Evolutionary conservation across 2,113 vertebrate genomes (phyloP).

Genomic region (Oceanodroma tethys): DNA sequence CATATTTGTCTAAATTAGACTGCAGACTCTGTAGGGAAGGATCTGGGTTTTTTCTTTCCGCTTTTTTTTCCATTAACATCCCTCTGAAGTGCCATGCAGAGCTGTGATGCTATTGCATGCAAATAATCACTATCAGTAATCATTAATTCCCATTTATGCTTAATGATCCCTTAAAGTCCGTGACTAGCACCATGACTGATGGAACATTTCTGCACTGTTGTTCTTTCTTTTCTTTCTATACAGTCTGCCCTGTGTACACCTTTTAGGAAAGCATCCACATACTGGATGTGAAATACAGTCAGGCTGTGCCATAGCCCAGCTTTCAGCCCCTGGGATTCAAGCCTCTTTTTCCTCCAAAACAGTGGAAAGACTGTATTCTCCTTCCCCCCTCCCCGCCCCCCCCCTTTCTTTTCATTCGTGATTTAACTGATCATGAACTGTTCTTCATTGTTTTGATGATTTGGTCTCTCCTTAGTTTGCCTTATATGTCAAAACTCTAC

Average conservation of each 20-base stretch:
- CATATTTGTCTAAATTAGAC: background rate
- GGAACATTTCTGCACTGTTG: background rate
- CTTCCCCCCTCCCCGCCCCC: accelerated
- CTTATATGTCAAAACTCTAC: background rate
- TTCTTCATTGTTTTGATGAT: background rate
- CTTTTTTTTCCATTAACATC: background rate
- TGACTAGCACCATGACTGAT: background rate
- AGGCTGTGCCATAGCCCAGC: background rate
- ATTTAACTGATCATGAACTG: background rate
- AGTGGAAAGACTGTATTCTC: background rate
- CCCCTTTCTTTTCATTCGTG: background rate
- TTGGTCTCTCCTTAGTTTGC: background rate
- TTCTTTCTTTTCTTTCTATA: background rate
- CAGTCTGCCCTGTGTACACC: background rate
- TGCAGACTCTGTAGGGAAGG: background rate
- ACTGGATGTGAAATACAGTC: background rate
- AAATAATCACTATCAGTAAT: background rate
- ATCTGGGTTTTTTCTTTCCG: background rate
- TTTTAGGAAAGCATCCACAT: background rate
- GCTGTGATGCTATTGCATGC: background rate
- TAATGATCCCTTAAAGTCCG: background rate
- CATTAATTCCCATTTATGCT: constrained; percentile 6
- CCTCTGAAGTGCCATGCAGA: background rate
- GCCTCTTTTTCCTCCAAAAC: background rate
- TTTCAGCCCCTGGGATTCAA: background rate